Percentiles rank a stretch among this genome's conserved stretches.
Evolutionary conservation across 2,797 vertebrate genomes (phyloP).

Genomic region (Halcyon badia): DNA sequence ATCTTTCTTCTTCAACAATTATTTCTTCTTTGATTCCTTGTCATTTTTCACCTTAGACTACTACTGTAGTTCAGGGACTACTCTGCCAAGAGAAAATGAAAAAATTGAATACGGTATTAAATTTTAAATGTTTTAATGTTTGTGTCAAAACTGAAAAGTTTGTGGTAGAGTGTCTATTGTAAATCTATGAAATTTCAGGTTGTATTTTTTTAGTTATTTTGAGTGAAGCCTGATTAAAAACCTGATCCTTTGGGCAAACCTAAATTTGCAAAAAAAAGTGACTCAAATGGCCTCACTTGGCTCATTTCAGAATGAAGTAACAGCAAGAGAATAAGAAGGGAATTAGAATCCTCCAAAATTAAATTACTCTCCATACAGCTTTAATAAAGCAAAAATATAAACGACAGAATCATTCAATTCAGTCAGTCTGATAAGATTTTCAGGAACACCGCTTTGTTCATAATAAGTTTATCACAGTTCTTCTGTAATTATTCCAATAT

Average conservation of each 20-base stretch:
- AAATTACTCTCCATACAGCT: background rate
- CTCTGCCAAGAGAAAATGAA: background rate
- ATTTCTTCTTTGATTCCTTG: background rate
- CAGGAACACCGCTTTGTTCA: background rate
- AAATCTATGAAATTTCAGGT: background rate
- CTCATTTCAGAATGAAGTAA: background rate
- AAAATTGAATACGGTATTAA: background rate
- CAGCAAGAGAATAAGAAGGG: background rate
- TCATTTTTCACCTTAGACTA: background rate
- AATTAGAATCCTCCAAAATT: background rate
- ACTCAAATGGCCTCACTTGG: background rate
- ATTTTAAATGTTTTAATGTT: background rate
- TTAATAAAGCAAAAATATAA: background rate
- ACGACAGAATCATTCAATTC: background rate
- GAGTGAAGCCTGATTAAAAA: background rate
- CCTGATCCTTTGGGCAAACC: background rate
- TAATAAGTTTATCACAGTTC: background rate
- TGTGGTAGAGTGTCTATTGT: too few species aligned
- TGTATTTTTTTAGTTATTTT: background rate
- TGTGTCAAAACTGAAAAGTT: background rate
- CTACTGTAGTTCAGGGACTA: background rate
- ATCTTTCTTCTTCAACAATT: background rate
- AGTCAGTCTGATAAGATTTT: background rate
- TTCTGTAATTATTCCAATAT: background rate
- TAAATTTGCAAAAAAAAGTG: background rate